Conservation (phyloP, 2,888 invertebrate genomes). For the Priocnemis perturbator region DNA sequence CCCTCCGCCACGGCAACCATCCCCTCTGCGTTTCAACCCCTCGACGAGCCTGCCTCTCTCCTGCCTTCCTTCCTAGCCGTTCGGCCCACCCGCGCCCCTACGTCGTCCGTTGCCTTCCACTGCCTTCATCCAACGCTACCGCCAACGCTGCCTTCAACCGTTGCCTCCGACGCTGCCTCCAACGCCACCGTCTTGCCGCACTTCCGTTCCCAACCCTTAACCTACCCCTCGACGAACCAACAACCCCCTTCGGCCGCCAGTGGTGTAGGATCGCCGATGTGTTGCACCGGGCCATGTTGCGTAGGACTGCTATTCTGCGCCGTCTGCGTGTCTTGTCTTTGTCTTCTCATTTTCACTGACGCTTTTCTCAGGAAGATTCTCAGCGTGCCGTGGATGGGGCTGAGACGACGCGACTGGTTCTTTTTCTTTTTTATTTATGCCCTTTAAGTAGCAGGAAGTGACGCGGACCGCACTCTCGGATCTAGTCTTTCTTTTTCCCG, state of each 20-base stretch:
- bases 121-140: conserved; percentile 34
- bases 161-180: conserved; percentile 29
- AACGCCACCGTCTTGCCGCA: conserved; percentile 64
- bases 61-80: conserved; percentile 57
- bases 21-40: conserved; percentile 59
- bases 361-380: not conserved
- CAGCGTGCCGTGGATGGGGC: too few relatives aligned
- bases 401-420: too few relatives aligned
- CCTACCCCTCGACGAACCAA: conserved; percentile 62
- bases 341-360: not conserved
- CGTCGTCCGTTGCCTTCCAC: conserved; percentile 50
- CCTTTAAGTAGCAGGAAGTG: too few relatives aligned
- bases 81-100: conserved; percentile 58
- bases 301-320: not conserved
- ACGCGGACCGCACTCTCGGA: too few relatives aligned
- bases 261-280: conserved; percentile 46
- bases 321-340: not conserved
- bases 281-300: conserved; percentile 38
- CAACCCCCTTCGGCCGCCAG: conserved; percentile 54
- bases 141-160: conserved; percentile 34
- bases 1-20: conserved; percentile 31
- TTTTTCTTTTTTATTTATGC: too few relatives aligned
- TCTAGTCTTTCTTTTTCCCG: too few relatives aligned
- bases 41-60: conserved; percentile 53
- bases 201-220: conserved; percentile 69